Evolutionary conservation across 1,140 invertebrate genomes (phyloP), one percentile per base, ranked within the genome.

Genomic region (Euura lappo): DNA sequence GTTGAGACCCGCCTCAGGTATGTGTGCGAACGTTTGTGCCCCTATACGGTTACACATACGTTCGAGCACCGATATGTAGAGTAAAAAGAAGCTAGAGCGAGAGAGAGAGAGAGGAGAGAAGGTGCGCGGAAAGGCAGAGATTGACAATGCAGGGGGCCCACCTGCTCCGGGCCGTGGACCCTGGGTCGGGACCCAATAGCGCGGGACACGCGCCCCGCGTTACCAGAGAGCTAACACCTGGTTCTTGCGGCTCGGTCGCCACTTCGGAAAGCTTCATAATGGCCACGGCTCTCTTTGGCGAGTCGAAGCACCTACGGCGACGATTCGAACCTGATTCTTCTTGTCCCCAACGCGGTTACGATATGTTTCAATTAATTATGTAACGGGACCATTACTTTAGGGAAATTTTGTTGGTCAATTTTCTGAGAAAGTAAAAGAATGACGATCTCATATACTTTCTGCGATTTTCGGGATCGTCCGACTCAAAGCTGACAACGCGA

Each of bases 141-240:
- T 87, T 87, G 84, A 87, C 86, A 87, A 87, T 87, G 83, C 86
- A 85, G 85, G 85, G 86, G 86, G 85, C 85, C 84, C 85, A 87
- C 86, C 85, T 87, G 86, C 85, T 84, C 84, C 81, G 80, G 80
- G 78, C 84, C 83, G 78, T 76, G 83, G 82, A 79, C 81, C 80
- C 51, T 8, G 51, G 51, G 51, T 60, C 51, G 51, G 51, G 13
- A n/a, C 51, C 51, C 8, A 60, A 60, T 60, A 60, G 51, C 51
- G 51, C 51, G 51, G 82, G 85, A 87, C 85, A 86, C 85, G 86
- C 86, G 84, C 84, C 85, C 82, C 76, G 13, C 51, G 51, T 60
- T 60, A 60, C 51, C 3, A 60, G 51, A 60, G 76, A 76, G 74
- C 70, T 75, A 83, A 80, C 86, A 87, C 85, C 86, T 87, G 86